Conservation (phyloP, 2,797 vertebrate species). For the Antrozous pallidus region DNA sequence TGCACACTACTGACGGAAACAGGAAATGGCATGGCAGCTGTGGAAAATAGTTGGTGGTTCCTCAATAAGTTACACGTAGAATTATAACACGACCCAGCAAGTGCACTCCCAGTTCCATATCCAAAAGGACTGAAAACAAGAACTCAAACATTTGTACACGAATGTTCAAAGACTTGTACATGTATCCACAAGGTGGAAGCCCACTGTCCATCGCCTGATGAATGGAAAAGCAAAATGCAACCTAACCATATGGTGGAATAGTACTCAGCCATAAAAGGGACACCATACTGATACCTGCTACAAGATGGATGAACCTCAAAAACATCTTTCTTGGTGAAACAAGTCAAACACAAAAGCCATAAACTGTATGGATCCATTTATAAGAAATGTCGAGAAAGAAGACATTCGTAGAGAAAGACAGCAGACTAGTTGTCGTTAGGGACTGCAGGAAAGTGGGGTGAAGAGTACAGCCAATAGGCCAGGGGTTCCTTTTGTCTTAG, state of each 20-base stretch:
- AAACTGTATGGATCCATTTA: not conserved
- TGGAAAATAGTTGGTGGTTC: not conserved
- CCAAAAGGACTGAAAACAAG: not conserved
- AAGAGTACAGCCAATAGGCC: too few relatives aligned
- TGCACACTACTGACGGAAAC: not conserved
- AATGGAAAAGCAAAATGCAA: not conserved
- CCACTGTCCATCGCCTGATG: not conserved
- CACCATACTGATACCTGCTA: not conserved
- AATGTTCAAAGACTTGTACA: not conserved
- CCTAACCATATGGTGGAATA: not conserved
- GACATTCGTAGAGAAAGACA: not conserved
- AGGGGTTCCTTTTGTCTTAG: not conserved
- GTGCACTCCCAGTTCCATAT: not conserved
- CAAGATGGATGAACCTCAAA: not conserved
- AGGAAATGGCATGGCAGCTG: not conserved
- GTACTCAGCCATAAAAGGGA: not conserved
- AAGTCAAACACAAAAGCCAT: not conserved
- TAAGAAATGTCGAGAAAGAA: not conserved
- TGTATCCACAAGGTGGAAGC: not conserved
- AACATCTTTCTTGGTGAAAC: not conserved
- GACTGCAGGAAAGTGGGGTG: not conserved
- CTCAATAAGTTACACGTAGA: not conserved
- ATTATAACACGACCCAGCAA: not conserved
- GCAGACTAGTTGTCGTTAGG: not conserved
- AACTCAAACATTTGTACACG: not conserved